A percentile compares a stretch with the other conserved stretches of the same genome.
phyloP scores from a whole-genome alignment of 2,113 vertebrate genomes.

The Mastomys coucha region DNA sequence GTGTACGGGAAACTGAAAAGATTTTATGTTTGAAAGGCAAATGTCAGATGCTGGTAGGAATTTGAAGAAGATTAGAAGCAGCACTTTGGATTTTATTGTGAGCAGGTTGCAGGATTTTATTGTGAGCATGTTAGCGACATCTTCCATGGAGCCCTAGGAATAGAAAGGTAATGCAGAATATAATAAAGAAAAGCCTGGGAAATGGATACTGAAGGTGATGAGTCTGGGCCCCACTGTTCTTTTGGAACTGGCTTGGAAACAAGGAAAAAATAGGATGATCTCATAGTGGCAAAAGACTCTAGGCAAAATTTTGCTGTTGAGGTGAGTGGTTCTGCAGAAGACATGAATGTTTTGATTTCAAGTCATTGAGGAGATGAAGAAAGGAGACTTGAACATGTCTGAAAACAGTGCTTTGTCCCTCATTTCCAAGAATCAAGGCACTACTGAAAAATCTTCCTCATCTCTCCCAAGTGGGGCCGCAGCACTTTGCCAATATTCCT shows the following conservation, averaged over 20 bases:
- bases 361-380: constrained; percentile 18
- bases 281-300: not conserved
- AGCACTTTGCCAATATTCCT: not conserved
- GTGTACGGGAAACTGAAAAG: constrained; percentile 15
- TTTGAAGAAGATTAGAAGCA: not conserved
- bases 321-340: not conserved
- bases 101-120: not conserved
- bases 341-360: constrained; percentile 38
- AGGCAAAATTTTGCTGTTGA: not conserved
- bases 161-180: not conserved
- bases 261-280: not conserved
- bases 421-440: constrained; percentile 23
- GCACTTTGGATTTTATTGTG: not conserved
- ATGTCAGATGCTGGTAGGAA: not conserved
- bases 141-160: not conserved
- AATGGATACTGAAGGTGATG: not conserved
- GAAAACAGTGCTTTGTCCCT: constrained; percentile 26
- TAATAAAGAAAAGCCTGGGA: not conserved
- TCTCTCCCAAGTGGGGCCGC: not conserved
- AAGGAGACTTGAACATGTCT: not conserved
- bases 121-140: not conserved
- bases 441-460: not conserved
- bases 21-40: not conserved
- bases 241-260: constrained; percentile 4
- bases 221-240: not conserved